Evolutionary conservation across 64 coral and sea anemone species (phyloP).

Genomic region (Hydrozoanthus tunicans): DNA sequence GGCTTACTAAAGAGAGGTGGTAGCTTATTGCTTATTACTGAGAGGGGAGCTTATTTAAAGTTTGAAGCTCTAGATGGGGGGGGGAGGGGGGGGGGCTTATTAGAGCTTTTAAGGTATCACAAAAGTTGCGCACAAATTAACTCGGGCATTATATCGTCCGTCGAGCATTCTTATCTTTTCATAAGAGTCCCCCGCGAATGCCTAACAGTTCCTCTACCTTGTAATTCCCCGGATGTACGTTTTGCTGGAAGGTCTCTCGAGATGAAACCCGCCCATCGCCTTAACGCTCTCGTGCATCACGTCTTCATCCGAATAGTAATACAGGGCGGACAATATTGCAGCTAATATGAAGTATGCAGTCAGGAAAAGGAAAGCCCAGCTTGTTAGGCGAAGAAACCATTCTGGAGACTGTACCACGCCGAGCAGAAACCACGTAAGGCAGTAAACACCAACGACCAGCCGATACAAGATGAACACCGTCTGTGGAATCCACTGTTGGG

Average conservation of each 20-base stretch:
- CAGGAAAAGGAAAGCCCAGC: conserved; percentile 69
- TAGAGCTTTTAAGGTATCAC: no score
- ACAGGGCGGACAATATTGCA: conserved; percentile 33
- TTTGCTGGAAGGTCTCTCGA: conserved; percentile 26
- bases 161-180: no score
- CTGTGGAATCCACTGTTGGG: conserved; percentile 55
- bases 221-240: conserved; percentile 56
- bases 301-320: conserved; percentile 12
- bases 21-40: no score
- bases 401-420: conserved; percentile 3
- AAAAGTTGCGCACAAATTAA: no score
- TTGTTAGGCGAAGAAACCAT: conserved; percentile 67
- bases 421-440: conserved; percentile 55
- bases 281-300: conserved; percentile 39
- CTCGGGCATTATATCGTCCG: no score
- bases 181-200: no score
- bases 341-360: conserved; percentile 67
- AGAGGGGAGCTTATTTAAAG: no score
- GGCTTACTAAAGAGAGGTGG: no score
- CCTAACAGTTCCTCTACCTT: not conserved
- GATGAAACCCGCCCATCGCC: conserved; percentile 2
- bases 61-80: no score
- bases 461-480: conserved; percentile 57
- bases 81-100: no score
- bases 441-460: conserved; percentile 43